phyloP scores from a whole-genome alignment of 2,888 invertebrate genomes.

The Diarsia mendica region DNA sequence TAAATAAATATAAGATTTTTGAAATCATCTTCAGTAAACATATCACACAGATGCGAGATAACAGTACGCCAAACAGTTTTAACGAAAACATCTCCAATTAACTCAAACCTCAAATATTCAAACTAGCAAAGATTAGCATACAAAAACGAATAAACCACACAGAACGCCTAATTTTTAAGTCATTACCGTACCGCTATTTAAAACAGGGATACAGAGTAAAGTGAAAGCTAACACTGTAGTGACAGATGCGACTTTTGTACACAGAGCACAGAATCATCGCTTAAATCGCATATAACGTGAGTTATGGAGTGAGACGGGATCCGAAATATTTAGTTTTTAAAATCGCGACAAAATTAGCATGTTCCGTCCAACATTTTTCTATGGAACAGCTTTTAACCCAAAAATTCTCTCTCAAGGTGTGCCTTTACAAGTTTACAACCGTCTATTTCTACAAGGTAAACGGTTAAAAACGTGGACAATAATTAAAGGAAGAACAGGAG shows the following conservation, averaged over 20 bases:
- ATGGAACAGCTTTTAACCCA: no score
- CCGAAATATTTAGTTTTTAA: neutral
- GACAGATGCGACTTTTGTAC: constrained; percentile 49
- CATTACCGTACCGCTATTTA: constrained; percentile 62
- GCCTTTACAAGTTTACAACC: no score
- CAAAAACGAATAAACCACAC: constrained; percentile 35
- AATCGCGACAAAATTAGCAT: no score
- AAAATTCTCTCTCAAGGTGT: no score
- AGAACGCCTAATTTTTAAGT: constrained; percentile 49
- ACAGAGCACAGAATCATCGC: neutral
- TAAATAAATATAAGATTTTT: no score
- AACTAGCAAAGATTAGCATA: constrained; percentile 53
- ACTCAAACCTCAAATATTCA: constrained; percentile 25
- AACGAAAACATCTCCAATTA: neutral
- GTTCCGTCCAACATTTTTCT: no score
- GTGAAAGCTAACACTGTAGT: constrained; percentile 53
- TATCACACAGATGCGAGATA: neutral
- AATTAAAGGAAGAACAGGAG: no score
- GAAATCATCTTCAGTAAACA: neutral
- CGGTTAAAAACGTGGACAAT: no score
- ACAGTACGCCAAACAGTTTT: constrained; percentile 8
- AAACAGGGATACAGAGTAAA: constrained; percentile 54
- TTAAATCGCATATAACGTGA: neutral
- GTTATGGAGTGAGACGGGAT: neutral
- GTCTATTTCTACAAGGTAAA: no score